phyloP scores from a whole-genome alignment of 1,140 invertebrate species.

The Pectinophora gossypiella region DNA sequence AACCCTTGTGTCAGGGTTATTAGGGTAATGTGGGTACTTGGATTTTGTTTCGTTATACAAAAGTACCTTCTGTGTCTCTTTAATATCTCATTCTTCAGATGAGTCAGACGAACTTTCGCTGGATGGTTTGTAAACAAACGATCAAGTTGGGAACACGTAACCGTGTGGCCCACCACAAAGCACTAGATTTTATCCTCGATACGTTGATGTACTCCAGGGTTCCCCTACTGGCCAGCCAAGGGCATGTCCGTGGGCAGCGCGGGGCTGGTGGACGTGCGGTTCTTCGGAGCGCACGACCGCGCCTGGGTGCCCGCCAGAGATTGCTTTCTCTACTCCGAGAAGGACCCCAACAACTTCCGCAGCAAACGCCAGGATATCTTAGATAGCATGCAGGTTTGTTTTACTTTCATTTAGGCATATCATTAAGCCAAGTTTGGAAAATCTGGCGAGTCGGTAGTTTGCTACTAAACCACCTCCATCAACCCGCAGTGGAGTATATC shows the following conservation, averaged over 20 bases:
- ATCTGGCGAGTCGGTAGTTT: no score
- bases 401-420: no score
- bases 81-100: neutral
- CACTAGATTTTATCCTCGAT: no score
- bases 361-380: conserved; percentile 61
- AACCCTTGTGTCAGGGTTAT: no score
- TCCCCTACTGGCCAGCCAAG: conserved; percentile 97
- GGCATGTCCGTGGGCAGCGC: conserved; percentile 85
- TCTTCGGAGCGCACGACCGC: conserved; percentile 95
- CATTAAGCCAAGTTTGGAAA: no score
- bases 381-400: conserved; percentile 57
- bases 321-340: conserved; percentile 88
- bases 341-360: conserved; percentile 77
- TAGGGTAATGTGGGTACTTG: no score
- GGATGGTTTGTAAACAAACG: neutral
- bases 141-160: no score
- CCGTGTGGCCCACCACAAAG: no score
- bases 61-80: neutral
- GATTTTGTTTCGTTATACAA: no score
- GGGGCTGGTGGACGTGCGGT: conserved; percentile 90
- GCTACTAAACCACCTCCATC: no score
- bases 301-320: conserved; percentile 92
- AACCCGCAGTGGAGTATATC: no score
- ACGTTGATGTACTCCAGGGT: conserved; percentile 76
- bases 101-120: neutral